Percentiles rank a stretch among this genome's conserved stretches.
phyloP scores from a whole-genome alignment of 2,797 vertebrate species.

The Acestrorhynchus altus region DNA sequence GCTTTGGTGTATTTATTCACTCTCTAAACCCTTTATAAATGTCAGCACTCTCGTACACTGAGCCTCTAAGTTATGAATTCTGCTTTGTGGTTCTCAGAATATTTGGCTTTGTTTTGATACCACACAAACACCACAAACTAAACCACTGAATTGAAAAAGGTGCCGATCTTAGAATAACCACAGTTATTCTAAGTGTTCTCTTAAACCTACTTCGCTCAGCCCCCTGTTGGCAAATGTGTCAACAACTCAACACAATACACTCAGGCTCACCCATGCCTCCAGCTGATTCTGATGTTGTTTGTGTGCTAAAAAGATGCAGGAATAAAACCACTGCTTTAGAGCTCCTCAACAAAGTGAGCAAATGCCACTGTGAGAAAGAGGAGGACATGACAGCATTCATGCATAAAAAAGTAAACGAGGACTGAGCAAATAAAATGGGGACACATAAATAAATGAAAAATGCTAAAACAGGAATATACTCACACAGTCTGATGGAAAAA shows the following conservation, averaged over 20 bases:
- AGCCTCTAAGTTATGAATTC: too few relatives aligned
- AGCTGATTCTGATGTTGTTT: neutral
- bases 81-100: too few relatives aligned
- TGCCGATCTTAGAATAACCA: neutral
- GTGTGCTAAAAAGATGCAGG: neutral
- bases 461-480: neutral
- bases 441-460: neutral
- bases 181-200: neutral
- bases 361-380: neutral
- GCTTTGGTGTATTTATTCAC: too few relatives aligned
- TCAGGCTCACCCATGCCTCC: neutral
- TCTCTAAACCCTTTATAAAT: too few relatives aligned
- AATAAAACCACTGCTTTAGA: neutral
- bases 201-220: neutral
- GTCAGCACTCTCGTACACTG: too few relatives aligned
- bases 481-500: too few relatives aligned
- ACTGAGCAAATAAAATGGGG: neutral
- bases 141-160: neutral
- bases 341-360: neutral
- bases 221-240: neutral
- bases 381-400: neutral
- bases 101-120: too few relatives aligned
- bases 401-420: neutral
- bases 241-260: neutral
- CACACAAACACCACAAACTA: neutral